Evolutionary conservation across 2,888 invertebrate species (phyloP).

Genomic region (Hydrotaea diabolus): DNA sequence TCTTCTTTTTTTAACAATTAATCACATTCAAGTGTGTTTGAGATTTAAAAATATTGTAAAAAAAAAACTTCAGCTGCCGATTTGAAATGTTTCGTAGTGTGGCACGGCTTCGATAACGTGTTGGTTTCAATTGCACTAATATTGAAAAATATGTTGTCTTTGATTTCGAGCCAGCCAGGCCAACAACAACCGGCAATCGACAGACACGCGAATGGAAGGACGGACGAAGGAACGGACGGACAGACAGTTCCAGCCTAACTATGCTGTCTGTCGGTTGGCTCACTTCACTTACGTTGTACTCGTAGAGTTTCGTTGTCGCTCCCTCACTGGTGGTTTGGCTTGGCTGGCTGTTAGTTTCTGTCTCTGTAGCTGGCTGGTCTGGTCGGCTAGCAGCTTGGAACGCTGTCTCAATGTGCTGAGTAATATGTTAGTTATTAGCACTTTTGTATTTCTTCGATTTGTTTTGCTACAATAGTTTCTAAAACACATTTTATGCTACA

Average conservation of each 20-base stretch:
- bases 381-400: background rate
- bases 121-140: conserved; percentile 55
- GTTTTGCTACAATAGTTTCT: conserved; percentile 38
- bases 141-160: conserved; percentile 54
- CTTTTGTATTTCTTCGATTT: conserved; percentile 45
- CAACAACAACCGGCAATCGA: background rate
- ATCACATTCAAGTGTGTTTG: conserved; percentile 46
- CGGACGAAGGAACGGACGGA: background rate
- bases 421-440: conserved; percentile 59
- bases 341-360: conserved; percentile 45
- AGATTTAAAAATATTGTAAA: too few relatives aligned
- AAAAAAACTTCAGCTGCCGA: conserved; percentile 27
- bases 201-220: background rate
- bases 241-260: conserved; percentile 59
- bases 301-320: conserved; percentile 27
- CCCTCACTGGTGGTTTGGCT: conserved; percentile 26
- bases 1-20: conserved; percentile 38
- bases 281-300: conserved; percentile 27
- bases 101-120: background rate
- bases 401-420: conserved; percentile 56
- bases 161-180: conserved; percentile 27
- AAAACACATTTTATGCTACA: conserved; percentile 18
- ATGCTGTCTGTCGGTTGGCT: conserved; percentile 26
- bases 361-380: conserved; percentile 8
- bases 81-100: background rate